Percentiles rank a stretch among this genome's conserved stretches.
Evolutionary conservation across 2,797 vertebrate species (phyloP).

Genomic region (Neoniphon sammara): DNA sequence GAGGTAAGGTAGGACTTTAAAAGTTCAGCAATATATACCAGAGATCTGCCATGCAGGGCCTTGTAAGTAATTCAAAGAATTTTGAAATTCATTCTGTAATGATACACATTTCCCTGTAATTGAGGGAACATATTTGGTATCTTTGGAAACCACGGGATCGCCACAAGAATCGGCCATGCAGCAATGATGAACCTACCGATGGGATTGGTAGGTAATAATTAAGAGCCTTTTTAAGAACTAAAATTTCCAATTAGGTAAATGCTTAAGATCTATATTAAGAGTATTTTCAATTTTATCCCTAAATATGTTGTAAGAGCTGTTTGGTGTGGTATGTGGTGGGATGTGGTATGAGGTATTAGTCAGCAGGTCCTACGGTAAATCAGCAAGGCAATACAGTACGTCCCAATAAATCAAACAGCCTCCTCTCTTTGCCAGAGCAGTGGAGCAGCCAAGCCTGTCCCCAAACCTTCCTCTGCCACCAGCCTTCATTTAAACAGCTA

Average conservation of each 20-base stretch:
- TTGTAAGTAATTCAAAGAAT: too few species aligned
- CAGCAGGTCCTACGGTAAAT: conserved; percentile 1
- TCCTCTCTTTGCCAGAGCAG: conserved; percentile 49
- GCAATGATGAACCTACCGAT: too few species aligned
- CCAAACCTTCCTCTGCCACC: conserved; percentile 29
- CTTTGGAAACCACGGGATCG: too few species aligned
- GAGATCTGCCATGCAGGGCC: too few species aligned
- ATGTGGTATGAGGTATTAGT: conserved; percentile 35
- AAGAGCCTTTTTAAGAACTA: neutral
- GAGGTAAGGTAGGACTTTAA: too few species aligned
- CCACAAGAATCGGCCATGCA: too few species aligned
- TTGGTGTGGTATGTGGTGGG: neutral
- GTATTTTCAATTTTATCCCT: neutral
- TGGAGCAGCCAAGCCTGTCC: conserved; percentile 57
- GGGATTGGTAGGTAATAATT: too few species aligned
- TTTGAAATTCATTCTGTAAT: too few species aligned
- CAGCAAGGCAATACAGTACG: conserved; percentile 34
- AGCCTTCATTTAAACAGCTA: conserved; percentile 47
- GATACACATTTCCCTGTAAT: too few species aligned
- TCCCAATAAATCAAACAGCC: conserved; percentile 64
- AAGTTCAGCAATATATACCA: too few species aligned
- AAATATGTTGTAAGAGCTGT: neutral
- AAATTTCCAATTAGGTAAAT: too few species aligned
- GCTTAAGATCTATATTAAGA: neutral
- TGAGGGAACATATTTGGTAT: too few species aligned